phyloP scores from a whole-genome alignment of 2,113 vertebrate genomes.

The Notothenia rossii region DNA sequence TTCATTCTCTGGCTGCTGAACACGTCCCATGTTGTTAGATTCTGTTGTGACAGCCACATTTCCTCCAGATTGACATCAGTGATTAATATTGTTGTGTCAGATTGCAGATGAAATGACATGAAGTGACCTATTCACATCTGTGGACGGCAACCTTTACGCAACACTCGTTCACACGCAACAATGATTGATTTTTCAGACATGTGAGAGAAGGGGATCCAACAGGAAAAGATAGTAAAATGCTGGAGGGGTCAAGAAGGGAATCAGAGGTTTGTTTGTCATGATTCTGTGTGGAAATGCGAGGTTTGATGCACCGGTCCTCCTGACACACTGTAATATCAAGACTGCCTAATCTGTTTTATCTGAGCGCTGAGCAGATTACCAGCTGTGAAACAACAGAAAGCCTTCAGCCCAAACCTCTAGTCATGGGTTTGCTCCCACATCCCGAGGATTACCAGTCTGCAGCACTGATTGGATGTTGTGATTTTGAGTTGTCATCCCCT shows the following conservation, averaged over 20 bases:
- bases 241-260: background rate
- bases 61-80: conserved; percentile 42
- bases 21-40: conserved; percentile 20
- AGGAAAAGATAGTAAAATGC: conserved; percentile 1
- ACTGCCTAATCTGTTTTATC: conserved; percentile 54
- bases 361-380: conserved; percentile 57
- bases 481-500: conserved; percentile 45
- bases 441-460: conserved; percentile 42
- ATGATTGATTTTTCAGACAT: conserved; percentile 15
- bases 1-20: conserved; percentile 22
- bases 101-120: conserved; percentile 40
- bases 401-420: conserved; percentile 47
- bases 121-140: conserved; percentile 35
- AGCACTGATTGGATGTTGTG: conserved; percentile 48
- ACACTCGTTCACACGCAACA: background rate
- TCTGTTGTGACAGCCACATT: conserved; percentile 51
- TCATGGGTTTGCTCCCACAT: conserved; percentile 35
- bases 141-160: conserved; percentile 20
- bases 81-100: conserved; percentile 44
- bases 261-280: background rate
- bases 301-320: conserved; percentile 4
- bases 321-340: conserved; percentile 17
- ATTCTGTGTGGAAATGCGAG: conserved; percentile 11
- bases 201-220: background rate
- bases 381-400: conserved; percentile 58